Evolutionary conservation across 2,797 vertebrate genomes (phyloP), one percentile per base, ranked within the genome.

Genomic region (Streptopelia turtur): DNA sequence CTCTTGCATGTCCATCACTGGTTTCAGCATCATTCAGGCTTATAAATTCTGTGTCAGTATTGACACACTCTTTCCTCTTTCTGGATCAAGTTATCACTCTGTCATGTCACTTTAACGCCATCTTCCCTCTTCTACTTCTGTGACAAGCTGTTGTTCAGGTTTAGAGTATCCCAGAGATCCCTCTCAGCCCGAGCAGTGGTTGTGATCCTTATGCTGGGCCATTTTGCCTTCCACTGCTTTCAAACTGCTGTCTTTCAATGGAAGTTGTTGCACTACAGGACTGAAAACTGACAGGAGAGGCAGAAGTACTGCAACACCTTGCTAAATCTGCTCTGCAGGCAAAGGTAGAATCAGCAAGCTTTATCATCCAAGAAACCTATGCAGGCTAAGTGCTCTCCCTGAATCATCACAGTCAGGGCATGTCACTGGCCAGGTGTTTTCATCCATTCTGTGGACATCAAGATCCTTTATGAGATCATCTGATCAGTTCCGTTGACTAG

Each of bases 21-120:
- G 18, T 76, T 95, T 93, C 71, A 83, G 59, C 71, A 57, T 83
- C 93, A 91, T 23, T 95, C 87, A 89, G 60, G 33, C 86, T 95
- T 94, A 85, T 30, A 89, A 57, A 18, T 80, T 35, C 31, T 31
- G 2, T 75, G 75, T 81, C 64, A 75, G 3, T 90, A 87, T 66
- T 95, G 93, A 85, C 89, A 85, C 25, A 69, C 27, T 83, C 28
- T 86, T 85, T 43, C 49, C 69, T 90, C 45, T 78, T 87, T 57
- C 35, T 2, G 3, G 53, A 79, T 59, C 24, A 69, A 52, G 47
- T 23, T 93, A 87, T 94, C 91, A 83, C 30, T 93, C 79, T 22
- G 50, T 95, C 83, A 21, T 59, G 53, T 85, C 81, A 83, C 27
- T 75, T 6, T 28, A 66, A 76, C 14, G 93, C 75, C 0, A 2